Evolutionary conservation across 1,140 invertebrate genomes (phyloP), one percentile per base, ranked within the genome.

Genomic region (Melanaphis sacchari): DNA sequence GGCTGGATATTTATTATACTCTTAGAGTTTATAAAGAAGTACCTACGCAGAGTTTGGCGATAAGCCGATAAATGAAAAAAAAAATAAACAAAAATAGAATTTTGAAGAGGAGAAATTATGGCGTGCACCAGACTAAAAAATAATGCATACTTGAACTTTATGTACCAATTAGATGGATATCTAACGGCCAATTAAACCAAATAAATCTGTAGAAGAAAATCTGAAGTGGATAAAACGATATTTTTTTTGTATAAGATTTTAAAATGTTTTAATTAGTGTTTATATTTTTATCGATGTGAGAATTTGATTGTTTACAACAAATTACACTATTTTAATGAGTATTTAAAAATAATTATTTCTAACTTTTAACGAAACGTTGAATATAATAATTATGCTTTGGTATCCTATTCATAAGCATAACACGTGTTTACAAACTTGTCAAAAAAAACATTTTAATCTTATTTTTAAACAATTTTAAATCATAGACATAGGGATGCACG

Each of bases 121-220:
- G 43, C n/a, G 21, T 38, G 46, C 24, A 52, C 87, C 31, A 88
- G 18, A 88, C 46, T 52, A 52, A 89, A 38, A 87, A 18, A 49
- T 31, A 54, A 87, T 24, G 22, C 40, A 76, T 76, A 90, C 89
- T 66, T 41, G 52, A 90, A n/a, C 52, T n/a, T 76, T 31, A 26
- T 66, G 26, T 40, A 66, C 89, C 52, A 90, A 90, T 90, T 90
- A 90, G 38, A 41, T 43, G n/a, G 7, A 59, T 59, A 90, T 40
- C 36, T 31, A 90, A 66, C 89, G 41, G 26, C 89, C 52, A 90
- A 90, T 90, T 90, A 90, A 90, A 90, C n/a, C 24, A 4, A n/a
- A 41, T 43, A 90, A n/a, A 59, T 41, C 38, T 18, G 52, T 40
- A 36, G n/a, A 59, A 1, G 38, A 66, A 41, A 59, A 43, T 66